phyloP scores from a whole-genome alignment of 2,797 vertebrate species.

The Trematomus bernacchii region DNA sequence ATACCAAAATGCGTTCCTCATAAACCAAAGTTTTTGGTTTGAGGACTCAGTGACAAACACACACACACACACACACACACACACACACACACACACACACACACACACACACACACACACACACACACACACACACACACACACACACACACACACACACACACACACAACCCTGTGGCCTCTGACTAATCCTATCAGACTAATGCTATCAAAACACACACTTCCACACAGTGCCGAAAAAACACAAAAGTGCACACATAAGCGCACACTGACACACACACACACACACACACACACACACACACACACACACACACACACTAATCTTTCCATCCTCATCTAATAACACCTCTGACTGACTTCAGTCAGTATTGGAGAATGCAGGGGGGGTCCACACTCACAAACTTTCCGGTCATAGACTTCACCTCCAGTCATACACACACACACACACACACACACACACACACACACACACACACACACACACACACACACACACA shows the following conservation, averaged over 20 bases:
- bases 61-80: constrained; percentile 8
- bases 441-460: constrained; percentile 40
- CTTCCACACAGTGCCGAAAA: constrained; percentile 35
- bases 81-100: constrained; percentile 15
- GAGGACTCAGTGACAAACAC: not conserved
- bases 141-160: constrained; percentile 8
- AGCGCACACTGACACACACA: constrained; percentile 15
- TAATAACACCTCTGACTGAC: constrained; percentile 66
- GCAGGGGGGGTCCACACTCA: constrained; percentile 55
- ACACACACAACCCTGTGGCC: constrained; percentile 38
- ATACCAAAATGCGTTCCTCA: not conserved
- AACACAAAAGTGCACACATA: too few relatives aligned
- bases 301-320: constrained; percentile 22
- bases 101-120: constrained; percentile 12
- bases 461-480: constrained; percentile 53
- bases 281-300: too few relatives aligned
- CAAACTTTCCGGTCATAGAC: constrained; percentile 53
- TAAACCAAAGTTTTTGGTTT: not conserved
- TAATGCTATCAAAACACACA: constrained; percentile 64
- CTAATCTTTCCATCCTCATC: constrained; percentile 66
- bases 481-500: constrained; percentile 51
- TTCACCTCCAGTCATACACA: constrained; percentile 40
- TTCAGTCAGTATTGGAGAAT: constrained; percentile 46
- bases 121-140: not conserved
- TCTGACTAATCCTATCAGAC: constrained; percentile 74